These are phyloP conservation scores for Fregata magnificens DNA, from an alignment of 2,113 vertebrate genomes.

Conservation along the genomic window DNA sequence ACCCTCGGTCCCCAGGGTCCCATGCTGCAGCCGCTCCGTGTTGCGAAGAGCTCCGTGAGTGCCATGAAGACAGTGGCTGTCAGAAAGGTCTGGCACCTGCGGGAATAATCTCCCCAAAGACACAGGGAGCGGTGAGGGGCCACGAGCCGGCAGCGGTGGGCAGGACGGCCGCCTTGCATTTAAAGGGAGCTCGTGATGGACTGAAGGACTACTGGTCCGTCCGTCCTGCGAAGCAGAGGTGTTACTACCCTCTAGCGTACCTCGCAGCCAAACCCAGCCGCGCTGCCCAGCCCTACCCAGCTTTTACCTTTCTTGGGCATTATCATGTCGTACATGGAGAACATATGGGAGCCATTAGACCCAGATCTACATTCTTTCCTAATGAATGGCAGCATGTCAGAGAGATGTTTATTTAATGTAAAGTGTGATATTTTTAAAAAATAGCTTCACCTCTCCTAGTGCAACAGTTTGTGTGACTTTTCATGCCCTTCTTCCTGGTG, in stretches of 20 bases:
- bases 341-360: constrained; percentile 20
- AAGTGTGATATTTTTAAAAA: not conserved
- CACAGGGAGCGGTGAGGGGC: not conserved
- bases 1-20: not conserved
- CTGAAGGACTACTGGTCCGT: not conserved
- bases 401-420: constrained; percentile 54
- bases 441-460: not conserved
- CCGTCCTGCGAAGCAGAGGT: not conserved
- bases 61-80: not conserved
- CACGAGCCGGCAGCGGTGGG: not conserved
- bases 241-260: not conserved
- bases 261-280: not conserved
- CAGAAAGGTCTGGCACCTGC: not conserved
- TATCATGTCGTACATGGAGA: not conserved
- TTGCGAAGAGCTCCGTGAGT: not conserved
- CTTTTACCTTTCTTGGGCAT: constrained; percentile 40
- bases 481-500: constrained; percentile 11
- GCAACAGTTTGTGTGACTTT: constrained; percentile 20
- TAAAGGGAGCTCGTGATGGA: not conserved
- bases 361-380: constrained; percentile 42
- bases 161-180: not conserved
- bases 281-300: not conserved
- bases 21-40: fast-evolving
- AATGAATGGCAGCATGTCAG: constrained; percentile 3
- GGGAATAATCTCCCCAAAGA: not conserved